A percentile compares a stretch with the other conserved stretches of the same genome.
Evolutionary conservation across 2,797 vertebrate species (phyloP).

Genomic region (Paramormyrops hopkinsi): DNA sequence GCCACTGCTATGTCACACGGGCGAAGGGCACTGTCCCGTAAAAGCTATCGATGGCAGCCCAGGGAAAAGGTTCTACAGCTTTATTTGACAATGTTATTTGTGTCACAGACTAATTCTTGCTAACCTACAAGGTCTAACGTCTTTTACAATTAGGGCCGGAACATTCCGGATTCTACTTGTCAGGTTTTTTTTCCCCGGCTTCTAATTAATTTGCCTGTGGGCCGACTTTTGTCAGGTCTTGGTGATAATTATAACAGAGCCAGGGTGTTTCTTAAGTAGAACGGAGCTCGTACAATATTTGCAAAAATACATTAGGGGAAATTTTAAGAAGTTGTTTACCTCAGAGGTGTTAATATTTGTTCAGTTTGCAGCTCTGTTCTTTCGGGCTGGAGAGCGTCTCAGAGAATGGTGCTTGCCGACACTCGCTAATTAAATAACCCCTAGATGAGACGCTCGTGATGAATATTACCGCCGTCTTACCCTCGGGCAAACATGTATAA

Average conservation of each 20-base stretch:
- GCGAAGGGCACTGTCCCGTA: not conserved
- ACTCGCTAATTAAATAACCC: not conserved
- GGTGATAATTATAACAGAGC: constrained; percentile 5
- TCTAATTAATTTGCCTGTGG: constrained; percentile 14
- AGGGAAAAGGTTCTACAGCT: not conserved
- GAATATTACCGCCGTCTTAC: not conserved
- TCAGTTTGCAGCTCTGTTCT: not conserved
- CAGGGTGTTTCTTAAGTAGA: not conserved
- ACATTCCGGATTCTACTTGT: not conserved
- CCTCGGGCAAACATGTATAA: not conserved
- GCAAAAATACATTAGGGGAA: constrained; percentile 6
- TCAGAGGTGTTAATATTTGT: constrained; percentile 1
- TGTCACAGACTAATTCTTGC: not conserved
- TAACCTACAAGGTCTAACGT: not conserved
- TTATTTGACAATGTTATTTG: not conserved
- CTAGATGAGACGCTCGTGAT: not conserved
- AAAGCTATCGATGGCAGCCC: not conserved
- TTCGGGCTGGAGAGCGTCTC: not conserved
- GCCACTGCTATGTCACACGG: not conserved
- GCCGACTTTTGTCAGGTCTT: not conserved
- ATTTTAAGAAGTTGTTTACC: constrained; percentile 5
- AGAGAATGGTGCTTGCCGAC: not conserved
- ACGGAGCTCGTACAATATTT: not conserved
- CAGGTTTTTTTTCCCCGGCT: not conserved
- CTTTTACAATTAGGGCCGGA: not conserved